Base-by-base conservation (phyloP, 2,113 vertebrate genomes). In the Deroptyus accipitrinus region DNA sequence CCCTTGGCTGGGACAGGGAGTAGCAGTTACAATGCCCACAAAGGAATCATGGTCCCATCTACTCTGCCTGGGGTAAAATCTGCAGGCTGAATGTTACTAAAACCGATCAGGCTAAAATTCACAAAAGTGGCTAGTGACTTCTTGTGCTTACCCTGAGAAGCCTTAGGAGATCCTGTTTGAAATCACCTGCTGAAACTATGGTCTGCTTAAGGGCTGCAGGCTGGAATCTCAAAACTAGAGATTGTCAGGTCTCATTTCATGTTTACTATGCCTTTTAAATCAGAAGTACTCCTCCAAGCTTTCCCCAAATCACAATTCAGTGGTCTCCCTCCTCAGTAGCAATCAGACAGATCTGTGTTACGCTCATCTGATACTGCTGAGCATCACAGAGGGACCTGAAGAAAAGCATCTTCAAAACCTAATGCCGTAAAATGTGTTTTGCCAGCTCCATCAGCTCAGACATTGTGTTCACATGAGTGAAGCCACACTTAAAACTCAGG, bases 241-340 rank as follows among this genome's bases (percentile, higher is more conserved):
- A 68, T 1, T 4, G 4, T 27, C 39, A 68, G 48, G 52, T 17
- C 11, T 59, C 62, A 1, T 64, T 63, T 72, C n/a, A 28, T 51
- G 31, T 37, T 93, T 37, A 18, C 16, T 35, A 5, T 83, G 42
- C 25, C 20, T 80, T 83, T 80, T 54, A 73, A 73, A 76, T 22
- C 17, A 62, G 22, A 92, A 93, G 4, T 31, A 41, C 12, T 86
- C n/a, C 66, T 77, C 63, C 39, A 46, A 33, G 33, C 44, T 64
- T 54, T 73, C 10, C 49, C 41, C 68, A 88, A 73, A 80, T 6
- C 35, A 64, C 35, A 83, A 77, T 39, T 57, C 63, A 77, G 42
- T 4, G 3, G 49, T 31, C 11, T 77, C 4, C 4, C 6, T 3
- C 0, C 7, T 44, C 22, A 57, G 30, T 0, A 74, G 23, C 76